These are phyloP conservation scores for Styela plicata DNA, from an alignment of 23 tunicate genomes.

Conservation along the genomic window DNA sequence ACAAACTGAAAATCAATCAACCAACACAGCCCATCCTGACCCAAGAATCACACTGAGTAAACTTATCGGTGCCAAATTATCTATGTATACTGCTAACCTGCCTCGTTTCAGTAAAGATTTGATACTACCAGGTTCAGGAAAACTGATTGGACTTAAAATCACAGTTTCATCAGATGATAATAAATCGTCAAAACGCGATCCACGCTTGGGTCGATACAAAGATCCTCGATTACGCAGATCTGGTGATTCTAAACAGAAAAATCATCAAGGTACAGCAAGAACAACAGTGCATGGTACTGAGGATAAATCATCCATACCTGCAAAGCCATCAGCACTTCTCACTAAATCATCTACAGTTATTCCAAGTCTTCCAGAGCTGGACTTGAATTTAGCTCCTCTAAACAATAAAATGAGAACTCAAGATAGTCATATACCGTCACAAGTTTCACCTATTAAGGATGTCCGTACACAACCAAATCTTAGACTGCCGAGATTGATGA, in stretches of 20 bases:
- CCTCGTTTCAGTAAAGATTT: constrained; percentile 67
- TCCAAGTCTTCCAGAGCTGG: constrained; percentile 79
- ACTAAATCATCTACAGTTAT: constrained; percentile 69
- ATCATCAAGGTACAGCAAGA: constrained; percentile 13
- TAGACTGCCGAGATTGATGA: constrained; percentile 42
- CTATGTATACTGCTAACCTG: constrained; percentile 37
- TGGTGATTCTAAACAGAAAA: constrained; percentile 27
- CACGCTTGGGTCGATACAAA: constrained; percentile 54
- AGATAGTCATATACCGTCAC: background rate
- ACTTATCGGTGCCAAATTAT: constrained; percentile 47
- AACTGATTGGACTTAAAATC: constrained; percentile 58
- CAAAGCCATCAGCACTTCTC: constrained; percentile 67
- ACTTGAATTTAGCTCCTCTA: constrained; percentile 55
- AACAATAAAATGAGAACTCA: constrained; percentile 8
- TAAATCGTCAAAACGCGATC: constrained; percentile 28
- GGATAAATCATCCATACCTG: constrained; percentile 33
- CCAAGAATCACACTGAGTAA: constrained; percentile 78
- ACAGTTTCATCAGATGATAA: constrained; percentile 56
- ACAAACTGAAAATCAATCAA: constrained; percentile 46
- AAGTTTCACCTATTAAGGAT: constrained; percentile 16
- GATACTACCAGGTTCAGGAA: constrained; percentile 46
- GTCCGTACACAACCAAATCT: constrained; percentile 16
- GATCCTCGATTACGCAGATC: constrained; percentile 68
- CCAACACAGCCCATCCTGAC: constrained; percentile 69
- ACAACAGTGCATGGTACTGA: constrained; percentile 16